Evolutionary conservation across 2,797 vertebrate species (phyloP), one percentile per base, ranked within the genome.

Genomic region (Chelon auratus): DNA sequence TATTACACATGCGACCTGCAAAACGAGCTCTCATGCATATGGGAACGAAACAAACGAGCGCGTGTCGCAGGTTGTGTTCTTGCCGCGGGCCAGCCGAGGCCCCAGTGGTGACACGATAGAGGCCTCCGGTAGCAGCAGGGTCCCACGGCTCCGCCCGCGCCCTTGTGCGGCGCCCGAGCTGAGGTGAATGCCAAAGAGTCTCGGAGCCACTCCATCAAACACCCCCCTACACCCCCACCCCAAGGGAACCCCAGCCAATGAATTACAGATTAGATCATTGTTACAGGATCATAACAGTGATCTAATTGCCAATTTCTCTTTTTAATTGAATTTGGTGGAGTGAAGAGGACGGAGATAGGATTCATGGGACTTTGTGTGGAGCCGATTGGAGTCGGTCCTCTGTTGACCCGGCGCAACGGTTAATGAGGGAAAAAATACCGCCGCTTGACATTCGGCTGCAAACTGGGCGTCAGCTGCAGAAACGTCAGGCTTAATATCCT

Each of bases 241-340:
- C 75, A 24, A 43, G 89, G 92, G 87, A 89, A 66, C 77, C 74
- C 51, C 87, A 93, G 92, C 90, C 93, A 92, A 94, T 94, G 93
- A 94, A 94, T 94, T 90, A 93, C 89, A 91, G 91, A 94, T 94
- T 93, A 93, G 93, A 93, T 95, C 91, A 92, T 94, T 93, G 93
- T 94, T 94, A 93, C 91, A 93, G 90, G 93, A 94, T 95, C 94
- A 94, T 93, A 94, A 93, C 92, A 86, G 89, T 88, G 79, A 88
- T 94, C 93, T 93, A 94, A 95, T 95, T 93, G 93, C 84, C 92
- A 94, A 94, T 95, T 94, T 94, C 92, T 93, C 91, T 91, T 92
- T 94, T 94, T 94, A 95, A 95, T 94, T 94, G 93, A 95, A 95
- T 95, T 92, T 93, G 90, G 91, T 93, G 92, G 87, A 94, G 90